Base-by-base conservation (phyloP, 2,797 vertebrate genomes). In the Phataginus tetradactyla region DNA sequence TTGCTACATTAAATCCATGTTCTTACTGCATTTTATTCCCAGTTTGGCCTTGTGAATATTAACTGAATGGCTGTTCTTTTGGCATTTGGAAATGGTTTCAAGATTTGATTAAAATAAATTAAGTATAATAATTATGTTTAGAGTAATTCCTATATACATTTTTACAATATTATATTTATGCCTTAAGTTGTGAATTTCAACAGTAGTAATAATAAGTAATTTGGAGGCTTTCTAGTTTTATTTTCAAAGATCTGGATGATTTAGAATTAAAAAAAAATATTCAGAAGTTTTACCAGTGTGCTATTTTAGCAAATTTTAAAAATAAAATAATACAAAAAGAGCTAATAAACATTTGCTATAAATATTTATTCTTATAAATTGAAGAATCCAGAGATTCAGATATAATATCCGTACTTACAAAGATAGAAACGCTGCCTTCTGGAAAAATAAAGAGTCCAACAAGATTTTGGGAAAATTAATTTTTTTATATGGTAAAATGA, bases 401-500 rank as follows among this genome's bases (percentile, higher is more conserved):
- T 79, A 32, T 63, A 80, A 61, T 63, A 78, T 61, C 27, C 49
- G 15, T 84, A 59, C 4, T 86, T 92, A 69, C 2, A 89, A 88
- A 92, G 37, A 91, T 25, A 85, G n/a, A 87, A 85, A 77, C 71
- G 61, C 14, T 69, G 27, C 13, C 74, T 81, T 59, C 20, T 91
- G 15, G 57, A 71, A 74, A 74, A 78, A 71, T 45, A 57, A 68
- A 75, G 17, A 42, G 21, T 86, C 20, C 25, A 88, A 7, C 0
- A 80, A 86, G 45, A 90, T 74, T 78, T 1, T 94, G 39, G 17
- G 59, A 90, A 95, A 89, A 80, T 55, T 53, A 78, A 57, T 55
- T 29, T 55, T 96, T 88, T 75, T 55, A 55, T 83, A 20, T 88
- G 45, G 68, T 79, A 88, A 96, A 88, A 91, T 96, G 39, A 77